Base-by-base conservation (phyloP, 2,113 vertebrate genomes). In the Scatophagus argus region DNA sequence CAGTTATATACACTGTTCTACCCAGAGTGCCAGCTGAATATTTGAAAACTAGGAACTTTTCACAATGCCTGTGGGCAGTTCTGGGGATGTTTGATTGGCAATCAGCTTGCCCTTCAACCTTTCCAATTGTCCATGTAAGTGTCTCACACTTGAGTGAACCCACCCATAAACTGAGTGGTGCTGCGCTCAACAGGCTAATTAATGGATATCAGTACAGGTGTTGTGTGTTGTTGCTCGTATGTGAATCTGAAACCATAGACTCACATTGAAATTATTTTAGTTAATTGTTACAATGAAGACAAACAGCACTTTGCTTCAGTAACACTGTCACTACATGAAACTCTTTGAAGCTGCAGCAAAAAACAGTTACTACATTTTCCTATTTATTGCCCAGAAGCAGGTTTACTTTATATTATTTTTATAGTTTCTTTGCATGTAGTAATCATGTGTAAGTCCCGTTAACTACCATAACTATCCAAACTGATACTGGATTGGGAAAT, bases 31-130 rank as follows among this genome's bases (percentile, higher is more conserved):
- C 49, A 59, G 66, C 68, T 77, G 61, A 85, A 81, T 88, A 46
- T 84, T 56, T 86, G 69, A 88, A 87, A 90, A 70, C 36, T 43
- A 34, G 52, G 7, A 72, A 52, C 23, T 67, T 82, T 65, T 60
- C 21, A 61, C 25, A 81, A 73, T 29, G 38, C 44, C 61, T 6
- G 6, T 59, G 74, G 63, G 78, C 47, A 52, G 68, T 44, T 82
- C 70, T 66, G 51, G 47, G 66, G 55, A 41, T 77, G 69, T 86
- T 82, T 88, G 72, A 84, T 80, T 81, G 44, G 74, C 74, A 83
- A 84, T 74, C 81, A 84, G 66, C n/a, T 56, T 8, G n/a, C 75
- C 87, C 78, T 78, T 88, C 68, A 88, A 51, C 29, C 13, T 76
- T 75, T 76, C 19, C 62, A 61, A 47, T 77, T 29, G 65, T 56